These are phyloP conservation scores for Falco columbarius DNA, from an alignment of 2,797 vertebrate genomes.

Conservation along the genomic window DNA sequence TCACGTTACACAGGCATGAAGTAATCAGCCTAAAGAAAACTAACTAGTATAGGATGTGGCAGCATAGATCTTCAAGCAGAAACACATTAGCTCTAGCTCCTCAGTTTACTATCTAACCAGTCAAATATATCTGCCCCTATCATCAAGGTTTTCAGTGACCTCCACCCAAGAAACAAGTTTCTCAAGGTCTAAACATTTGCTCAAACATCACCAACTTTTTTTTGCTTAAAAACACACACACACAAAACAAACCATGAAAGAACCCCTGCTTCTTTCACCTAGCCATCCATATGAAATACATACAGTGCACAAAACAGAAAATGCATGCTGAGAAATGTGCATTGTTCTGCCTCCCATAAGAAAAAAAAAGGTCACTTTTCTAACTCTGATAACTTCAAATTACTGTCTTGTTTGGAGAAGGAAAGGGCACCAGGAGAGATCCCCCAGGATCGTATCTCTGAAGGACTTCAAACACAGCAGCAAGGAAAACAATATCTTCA, in stretches of 20 bases:
- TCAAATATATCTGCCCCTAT: background rate
- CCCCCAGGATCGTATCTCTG: background rate
- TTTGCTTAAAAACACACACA: background rate
- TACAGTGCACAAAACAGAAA: background rate
- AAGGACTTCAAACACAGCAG: background rate
- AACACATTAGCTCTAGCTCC: background rate
- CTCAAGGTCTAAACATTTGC: background rate
- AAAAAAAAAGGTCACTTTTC: background rate
- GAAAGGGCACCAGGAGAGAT: background rate
- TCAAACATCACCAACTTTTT: background rate
- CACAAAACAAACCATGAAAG: background rate
- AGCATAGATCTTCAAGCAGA: background rate
- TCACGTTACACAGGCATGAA: conserved; percentile 50
- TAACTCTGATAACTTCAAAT: background rate
- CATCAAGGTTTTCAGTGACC: background rate
- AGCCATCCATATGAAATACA: background rate
- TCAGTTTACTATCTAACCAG: background rate
- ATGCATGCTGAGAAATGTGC: background rate
- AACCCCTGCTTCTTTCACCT: background rate
- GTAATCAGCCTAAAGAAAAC: conserved; percentile 27
- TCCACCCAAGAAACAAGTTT: background rate
- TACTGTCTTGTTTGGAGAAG: background rate
- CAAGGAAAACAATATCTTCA: background rate
- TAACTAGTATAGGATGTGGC: background rate
- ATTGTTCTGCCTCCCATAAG: background rate